Base-by-base conservation (phyloP, 2,797 vertebrate genomes). In the Sarcophilus harrisii region DNA sequence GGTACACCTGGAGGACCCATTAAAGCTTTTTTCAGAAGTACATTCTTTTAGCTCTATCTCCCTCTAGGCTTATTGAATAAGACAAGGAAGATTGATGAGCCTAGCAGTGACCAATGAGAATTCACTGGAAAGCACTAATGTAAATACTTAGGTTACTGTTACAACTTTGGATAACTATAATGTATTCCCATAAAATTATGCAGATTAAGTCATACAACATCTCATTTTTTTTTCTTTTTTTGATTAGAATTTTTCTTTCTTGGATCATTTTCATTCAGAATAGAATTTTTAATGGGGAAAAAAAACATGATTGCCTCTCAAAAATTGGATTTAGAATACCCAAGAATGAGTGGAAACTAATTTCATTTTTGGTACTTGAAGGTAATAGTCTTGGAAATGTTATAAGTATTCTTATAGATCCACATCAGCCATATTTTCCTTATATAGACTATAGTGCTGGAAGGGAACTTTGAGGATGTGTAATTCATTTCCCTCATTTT, bases 291-390 rank as follows among this genome's bases (percentile, higher is more conserved):
- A 96, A 92, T 27, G 4, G 73, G 24, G 81, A 8, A 45, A 93
- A 81, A 57, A 24, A 16, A 92, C 91, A 90, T 45, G 12, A 81
- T 14, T 18, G 29, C 49, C 91, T 92, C n/a, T 93, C 91, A 91
- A 89, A 6, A 62, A 58, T 10, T 92, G 12, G 58, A 16, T 93
- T 96, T 95, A 38, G 45, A 96, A 91, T 93, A 28, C 57, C 94
- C 92, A 95, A 81, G 90, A 14, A 55, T 93, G 81, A 95, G 91
- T 96, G n/a, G 96, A 96, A 97, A 95, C 66, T 54, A 57, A 96
- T 95, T 96, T n/a, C 89, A 66, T 93, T 66, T 95, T 93, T 91
- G 27, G 57, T 54, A 94, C 27, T 93, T 49, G 92, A 95, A 28
- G 54, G 13, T 4, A 87, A 3, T 54, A 90, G 73, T 27, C 66